Conservation (phyloP, 2,888 invertebrate genomes). For the Stegophylla sp. region DNA sequence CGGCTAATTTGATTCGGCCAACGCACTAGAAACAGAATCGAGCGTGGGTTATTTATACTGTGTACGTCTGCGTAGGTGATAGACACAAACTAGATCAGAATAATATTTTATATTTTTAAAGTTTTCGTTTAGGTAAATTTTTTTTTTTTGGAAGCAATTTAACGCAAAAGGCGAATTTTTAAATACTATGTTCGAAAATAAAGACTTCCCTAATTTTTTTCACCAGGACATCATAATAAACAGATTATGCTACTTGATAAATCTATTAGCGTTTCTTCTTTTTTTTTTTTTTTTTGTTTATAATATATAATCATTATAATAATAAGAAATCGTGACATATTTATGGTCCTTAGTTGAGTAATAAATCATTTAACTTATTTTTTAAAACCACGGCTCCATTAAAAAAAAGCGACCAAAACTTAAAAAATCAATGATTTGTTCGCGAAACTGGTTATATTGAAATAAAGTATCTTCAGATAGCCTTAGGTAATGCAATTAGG, state of each 20-base stretch:
- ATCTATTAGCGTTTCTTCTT: not conserved
- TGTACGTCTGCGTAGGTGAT: not conserved
- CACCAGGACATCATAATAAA: too few relatives aligned
- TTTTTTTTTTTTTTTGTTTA: not conserved
- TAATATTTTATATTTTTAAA: not conserved
- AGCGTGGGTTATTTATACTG: slow-evolving; percentile 45
- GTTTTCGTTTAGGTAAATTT: too few relatives aligned
- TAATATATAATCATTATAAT: not conserved
- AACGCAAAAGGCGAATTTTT: not conserved
- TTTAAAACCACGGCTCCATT: not conserved
- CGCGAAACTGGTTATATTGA: slow-evolving; percentile 21
- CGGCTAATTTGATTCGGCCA: slow-evolving; percentile 47
- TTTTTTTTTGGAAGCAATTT: not conserved
- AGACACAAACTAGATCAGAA: slow-evolving; percentile 3
- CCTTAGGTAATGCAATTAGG: not conserved
- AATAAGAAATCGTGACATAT: not conserved
- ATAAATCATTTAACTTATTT: slow-evolving; percentile 14
- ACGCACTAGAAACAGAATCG: slow-evolving; percentile 25
- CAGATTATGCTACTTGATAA: not conserved
- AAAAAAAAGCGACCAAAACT: not conserved
- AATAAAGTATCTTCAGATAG: not conserved
- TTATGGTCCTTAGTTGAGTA: slow-evolving; percentile 6
- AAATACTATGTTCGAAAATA: not conserved
- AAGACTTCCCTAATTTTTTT: too few relatives aligned
- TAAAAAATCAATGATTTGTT: not conserved